phyloP scores from a whole-genome alignment of 2,797 vertebrate species.

The Crossoptilon crossoptilon region DNA sequence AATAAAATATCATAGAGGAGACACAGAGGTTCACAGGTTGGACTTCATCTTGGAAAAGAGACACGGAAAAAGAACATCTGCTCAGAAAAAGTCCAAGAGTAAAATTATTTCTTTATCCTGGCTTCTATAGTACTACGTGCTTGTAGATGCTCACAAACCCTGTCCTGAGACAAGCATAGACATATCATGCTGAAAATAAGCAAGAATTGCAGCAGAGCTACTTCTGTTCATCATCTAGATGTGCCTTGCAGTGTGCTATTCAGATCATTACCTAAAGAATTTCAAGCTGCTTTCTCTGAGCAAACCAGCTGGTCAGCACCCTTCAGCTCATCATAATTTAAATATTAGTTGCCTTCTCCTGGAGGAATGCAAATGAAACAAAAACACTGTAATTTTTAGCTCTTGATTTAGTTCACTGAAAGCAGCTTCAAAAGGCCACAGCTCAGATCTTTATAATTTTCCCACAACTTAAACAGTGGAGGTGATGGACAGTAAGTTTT shows the following conservation, averaged over 20 bases:
- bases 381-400: background rate
- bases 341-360: background rate
- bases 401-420: background rate
- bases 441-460: background rate
- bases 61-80: background rate
- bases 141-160: background rate
- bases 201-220: rapidly evolving
- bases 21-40: background rate
- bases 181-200: background rate
- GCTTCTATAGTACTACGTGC: background rate
- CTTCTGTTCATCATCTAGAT: background rate
- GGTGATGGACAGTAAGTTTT: background rate
- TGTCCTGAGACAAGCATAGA: background rate
- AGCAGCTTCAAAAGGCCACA: background rate
- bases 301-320: background rate
- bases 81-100: background rate
- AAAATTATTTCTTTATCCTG: background rate
- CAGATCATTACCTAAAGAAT: background rate
- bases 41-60: background rate
- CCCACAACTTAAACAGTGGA: background rate
- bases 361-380: background rate
- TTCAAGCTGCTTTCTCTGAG: background rate
- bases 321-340: background rate
- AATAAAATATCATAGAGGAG: background rate
- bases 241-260: background rate